Evolutionary conservation across 2,797 vertebrate species (phyloP).

Genomic region (Leptatherina wallacei): DNA sequence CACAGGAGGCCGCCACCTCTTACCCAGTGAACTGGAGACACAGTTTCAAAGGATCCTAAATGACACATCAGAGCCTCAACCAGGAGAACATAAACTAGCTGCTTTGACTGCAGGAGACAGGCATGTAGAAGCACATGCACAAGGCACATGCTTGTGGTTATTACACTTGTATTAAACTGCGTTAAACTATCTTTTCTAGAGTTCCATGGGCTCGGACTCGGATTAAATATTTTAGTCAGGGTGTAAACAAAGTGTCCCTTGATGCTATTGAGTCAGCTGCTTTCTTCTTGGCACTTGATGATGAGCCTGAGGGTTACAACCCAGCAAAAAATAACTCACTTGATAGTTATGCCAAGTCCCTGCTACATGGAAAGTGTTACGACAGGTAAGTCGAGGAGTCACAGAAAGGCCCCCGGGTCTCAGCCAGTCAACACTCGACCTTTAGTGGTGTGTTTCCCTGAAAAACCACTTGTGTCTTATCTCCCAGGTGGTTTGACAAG

Average conservation of each 20-base stretch:
- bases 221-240: constrained; percentile 84
- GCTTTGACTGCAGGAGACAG: constrained; percentile 91
- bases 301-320: constrained; percentile 85
- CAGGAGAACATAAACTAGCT: constrained; percentile 89
- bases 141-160: background rate
- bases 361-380: constrained; percentile 93
- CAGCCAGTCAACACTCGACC: background rate
- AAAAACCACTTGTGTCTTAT: background rate
- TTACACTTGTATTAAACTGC: background rate
- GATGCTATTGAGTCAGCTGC: constrained; percentile 89
- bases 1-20: constrained; percentile 88
- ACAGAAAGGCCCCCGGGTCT: background rate
- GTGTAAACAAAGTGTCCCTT: constrained; percentile 87
- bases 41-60: constrained; percentile 95
- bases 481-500: constrained; percentile 94
- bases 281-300: constrained; percentile 91
- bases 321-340: constrained; percentile 78
- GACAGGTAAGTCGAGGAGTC: constrained; percentile 82
- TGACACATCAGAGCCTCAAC: constrained; percentile 86
- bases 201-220: constrained; percentile 91
- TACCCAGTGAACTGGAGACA: constrained; percentile 89
- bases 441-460: background rate
- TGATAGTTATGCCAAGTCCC: constrained; percentile 90
- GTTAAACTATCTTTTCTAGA: constrained; percentile 67
- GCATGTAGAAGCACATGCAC: constrained; percentile 63